phyloP scores from a whole-genome alignment of 2,888 invertebrate species.

The Eristalis intricaria region DNA sequence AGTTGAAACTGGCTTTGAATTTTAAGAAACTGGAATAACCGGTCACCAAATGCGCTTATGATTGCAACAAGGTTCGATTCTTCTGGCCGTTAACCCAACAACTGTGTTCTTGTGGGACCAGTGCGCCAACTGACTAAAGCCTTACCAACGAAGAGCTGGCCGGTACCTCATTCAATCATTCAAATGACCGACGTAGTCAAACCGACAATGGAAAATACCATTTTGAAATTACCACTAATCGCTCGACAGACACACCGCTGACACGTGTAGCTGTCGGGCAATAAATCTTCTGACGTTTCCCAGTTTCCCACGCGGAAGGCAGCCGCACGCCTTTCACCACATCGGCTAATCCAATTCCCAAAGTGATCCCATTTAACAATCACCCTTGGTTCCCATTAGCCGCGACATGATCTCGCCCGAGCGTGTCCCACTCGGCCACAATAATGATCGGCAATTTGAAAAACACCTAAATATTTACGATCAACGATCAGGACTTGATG shows the following conservation, averaged over 20 bases:
- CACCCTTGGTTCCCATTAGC: slow-evolving; percentile 54
- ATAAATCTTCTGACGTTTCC: slow-evolving; percentile 49
- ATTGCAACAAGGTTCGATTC: too few relatives aligned
- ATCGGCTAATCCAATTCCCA: slow-evolving; percentile 62
- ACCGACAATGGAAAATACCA: too few relatives aligned
- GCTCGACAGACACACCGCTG: not conserved
- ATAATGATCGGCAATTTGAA: slow-evolving; percentile 80
- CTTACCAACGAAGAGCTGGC: too few relatives aligned
- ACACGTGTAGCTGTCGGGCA: slow-evolving; percentile 13
- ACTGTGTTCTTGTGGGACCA: too few relatives aligned
- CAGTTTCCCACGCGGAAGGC: slow-evolving; percentile 65
- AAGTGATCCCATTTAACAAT: slow-evolving; percentile 65
- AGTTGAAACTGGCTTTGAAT: too few relatives aligned
- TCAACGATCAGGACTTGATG: slow-evolving; percentile 63
- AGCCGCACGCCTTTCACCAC: slow-evolving; percentile 61
- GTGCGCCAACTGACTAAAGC: too few relatives aligned
- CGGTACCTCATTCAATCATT: too few relatives aligned
- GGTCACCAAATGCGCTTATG: too few relatives aligned
- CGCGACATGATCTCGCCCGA: slow-evolving; percentile 55
- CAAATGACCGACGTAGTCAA: too few relatives aligned
- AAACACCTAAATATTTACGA: slow-evolving; percentile 78
- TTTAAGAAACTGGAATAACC: too few relatives aligned
- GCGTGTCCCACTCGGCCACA: slow-evolving; percentile 62
- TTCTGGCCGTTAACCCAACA: too few relatives aligned
- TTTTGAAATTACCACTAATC: too few relatives aligned